Percentiles rank a stretch among this genome's conserved stretches.
These are phyloP conservation scores for Sycobia sp. DNA, from an alignment of 1,140 invertebrate species.

Conservation along the genomic window DNA sequence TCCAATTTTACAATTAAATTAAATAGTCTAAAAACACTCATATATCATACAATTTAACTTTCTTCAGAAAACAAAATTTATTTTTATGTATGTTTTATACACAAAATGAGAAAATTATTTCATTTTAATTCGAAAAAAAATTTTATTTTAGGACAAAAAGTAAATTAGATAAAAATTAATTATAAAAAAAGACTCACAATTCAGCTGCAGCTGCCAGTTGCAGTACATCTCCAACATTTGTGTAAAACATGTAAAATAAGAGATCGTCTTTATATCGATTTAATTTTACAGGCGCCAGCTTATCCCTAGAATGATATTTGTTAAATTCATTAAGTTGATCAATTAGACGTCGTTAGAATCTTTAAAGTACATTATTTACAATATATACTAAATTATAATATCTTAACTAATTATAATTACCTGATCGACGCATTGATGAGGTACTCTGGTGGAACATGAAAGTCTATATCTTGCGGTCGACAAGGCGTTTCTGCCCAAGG, in stretches of 20 bases:
- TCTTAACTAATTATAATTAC: slow-evolving; percentile 47
- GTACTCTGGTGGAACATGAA: slow-evolving; percentile 98
- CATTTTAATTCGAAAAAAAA: neutral
- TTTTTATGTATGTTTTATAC: too few relatives aligned
- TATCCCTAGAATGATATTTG: slow-evolving; percentile 68
- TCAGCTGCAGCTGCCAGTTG: slow-evolving; percentile 95
- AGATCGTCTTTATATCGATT: slow-evolving; percentile 98
- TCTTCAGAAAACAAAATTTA: too few relatives aligned
- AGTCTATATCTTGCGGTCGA: slow-evolving; percentile 98
- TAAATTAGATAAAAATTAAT: slow-evolving; percentile 10
- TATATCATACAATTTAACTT: too few relatives aligned
- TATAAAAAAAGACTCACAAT: slow-evolving; percentile 75
- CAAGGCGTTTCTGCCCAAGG: slow-evolving; percentile 98
- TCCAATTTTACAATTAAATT: too few relatives aligned
- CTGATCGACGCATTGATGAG: slow-evolving; percentile 90
- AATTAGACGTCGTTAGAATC: slow-evolving; percentile 10
- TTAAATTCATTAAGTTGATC: too few relatives aligned
- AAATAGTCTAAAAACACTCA: too few relatives aligned
- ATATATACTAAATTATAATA: neutral
- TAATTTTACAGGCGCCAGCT: slow-evolving; percentile 93
- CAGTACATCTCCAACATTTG: slow-evolving; percentile 96
- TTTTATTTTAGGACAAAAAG: neutral
- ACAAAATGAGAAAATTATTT: too few relatives aligned
- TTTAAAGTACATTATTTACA: neutral
- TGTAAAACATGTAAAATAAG: slow-evolving; percentile 99